Conservation (phyloP, 2,113 vertebrate genomes). For the Chitala chitala region DNA sequence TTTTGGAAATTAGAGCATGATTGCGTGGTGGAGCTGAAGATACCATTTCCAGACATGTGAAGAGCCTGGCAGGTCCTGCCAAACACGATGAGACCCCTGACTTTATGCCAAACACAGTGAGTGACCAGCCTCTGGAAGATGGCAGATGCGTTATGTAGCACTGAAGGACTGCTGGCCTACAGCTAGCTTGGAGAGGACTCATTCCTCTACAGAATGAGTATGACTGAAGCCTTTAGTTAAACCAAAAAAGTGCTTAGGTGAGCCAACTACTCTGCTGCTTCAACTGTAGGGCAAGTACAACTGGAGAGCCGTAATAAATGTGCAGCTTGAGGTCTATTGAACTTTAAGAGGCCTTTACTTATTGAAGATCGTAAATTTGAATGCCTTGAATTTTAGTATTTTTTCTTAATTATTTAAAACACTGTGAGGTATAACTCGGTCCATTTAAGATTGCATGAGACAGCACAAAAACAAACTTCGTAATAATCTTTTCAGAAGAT, state of each 20-base stretch:
- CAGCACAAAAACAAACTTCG: too few relatives aligned
- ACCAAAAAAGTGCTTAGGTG: not conserved
- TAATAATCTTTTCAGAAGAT: too few relatives aligned
- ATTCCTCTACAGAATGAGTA: not conserved
- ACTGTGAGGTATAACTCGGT: too few relatives aligned
- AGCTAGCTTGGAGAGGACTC: not conserved
- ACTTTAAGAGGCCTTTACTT: not conserved
- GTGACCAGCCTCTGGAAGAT: not conserved
- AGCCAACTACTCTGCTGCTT: not conserved
- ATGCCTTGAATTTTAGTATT: too few relatives aligned
- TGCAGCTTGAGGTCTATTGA: not conserved
- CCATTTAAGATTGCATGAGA: too few relatives aligned
- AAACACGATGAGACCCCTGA: too few relatives aligned
- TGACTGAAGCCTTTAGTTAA: not conserved
- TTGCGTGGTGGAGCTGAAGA: conserved; percentile 1
- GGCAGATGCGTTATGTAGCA: not conserved
- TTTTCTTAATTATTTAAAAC: too few relatives aligned
- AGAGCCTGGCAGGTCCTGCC: too few relatives aligned
- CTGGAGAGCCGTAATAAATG: conserved; percentile 5
- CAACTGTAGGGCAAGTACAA: not conserved
- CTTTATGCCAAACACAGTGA: not conserved
- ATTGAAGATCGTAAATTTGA: too few relatives aligned
- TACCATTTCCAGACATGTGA: not conserved
- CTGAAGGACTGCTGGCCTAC: not conserved
- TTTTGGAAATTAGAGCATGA: not conserved